Base-by-base conservation (phyloP, 2,797 vertebrate species). In the Pipistrellus kuhlii region DNA sequence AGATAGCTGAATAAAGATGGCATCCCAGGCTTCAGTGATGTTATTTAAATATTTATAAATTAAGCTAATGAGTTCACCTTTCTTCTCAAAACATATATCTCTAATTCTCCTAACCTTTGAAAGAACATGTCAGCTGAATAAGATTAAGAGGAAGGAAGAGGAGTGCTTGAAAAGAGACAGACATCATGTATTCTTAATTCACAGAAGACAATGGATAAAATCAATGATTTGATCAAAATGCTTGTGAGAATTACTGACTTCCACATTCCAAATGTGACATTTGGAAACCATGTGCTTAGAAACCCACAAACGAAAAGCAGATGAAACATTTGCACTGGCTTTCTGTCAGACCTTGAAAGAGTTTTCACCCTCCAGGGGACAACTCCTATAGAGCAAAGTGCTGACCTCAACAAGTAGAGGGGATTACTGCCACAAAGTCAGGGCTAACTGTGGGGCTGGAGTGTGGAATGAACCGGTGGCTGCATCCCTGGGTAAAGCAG, bases 41-140 rank as follows among this genome's bases (percentile, higher is more conserved):
- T 83, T 94, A 94, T 95, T 96, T 93, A 94, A 97, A 96, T 97
- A 97, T 97, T 97, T 96, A 96, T 95, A 96, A 96, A 95, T 69
- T 25, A 93, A 90, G 78, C 84, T 97, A 94, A 94, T 90, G 84
- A 95, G 71, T 95, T 97, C 93, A 95, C 91, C 85, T 96, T 95
- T 90, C 85, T 73, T 95, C 90, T 95, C 85, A 95, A 96, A 96
- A 95, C 73, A 95, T 71, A 90, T 53, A 76, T 44, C 55, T 53
- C 57, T 90, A 80, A 78, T 38, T 46, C 35, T 81, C n/a, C n/a
- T 92, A 81, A 71, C 57, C 68, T 95, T 90, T 96, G 91, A 95
- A 95, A 96, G 85, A 96, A 93, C 2, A n/a, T 95, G 91, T 92
- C 95, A 95, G 55, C 48, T 90, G 68, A 76, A 85, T 77, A 86